These are phyloP conservation scores for Rotaria sp. DNA, from an alignment of 2,888 invertebrate species.

Conservation along the genomic window DNA sequence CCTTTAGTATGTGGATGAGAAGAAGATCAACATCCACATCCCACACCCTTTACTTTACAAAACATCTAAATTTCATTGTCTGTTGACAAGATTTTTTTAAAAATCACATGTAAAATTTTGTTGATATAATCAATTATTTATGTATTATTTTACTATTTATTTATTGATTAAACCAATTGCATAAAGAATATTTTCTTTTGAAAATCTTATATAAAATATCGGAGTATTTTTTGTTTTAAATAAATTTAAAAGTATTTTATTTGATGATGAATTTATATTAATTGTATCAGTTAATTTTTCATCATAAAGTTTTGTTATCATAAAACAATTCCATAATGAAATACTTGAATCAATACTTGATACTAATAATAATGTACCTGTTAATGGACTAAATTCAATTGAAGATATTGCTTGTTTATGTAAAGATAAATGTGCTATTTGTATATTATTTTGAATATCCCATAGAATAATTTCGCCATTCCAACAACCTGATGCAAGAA, in stretches of 20 bases:
- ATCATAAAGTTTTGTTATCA: not conserved
- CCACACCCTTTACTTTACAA: no score
- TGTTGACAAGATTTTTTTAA: no score
- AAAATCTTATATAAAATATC: not conserved
- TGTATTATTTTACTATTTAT: no score
- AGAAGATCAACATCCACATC: no score
- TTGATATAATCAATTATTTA: no score
- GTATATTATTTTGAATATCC: slow-evolving; percentile 35
- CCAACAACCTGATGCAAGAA: slow-evolving; percentile 33
- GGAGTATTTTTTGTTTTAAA: not conserved
- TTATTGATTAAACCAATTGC: not conserved
- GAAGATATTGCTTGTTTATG: slow-evolving; percentile 36
- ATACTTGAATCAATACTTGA: not conserved
- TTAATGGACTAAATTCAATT: slow-evolving; percentile 32
- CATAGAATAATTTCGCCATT: slow-evolving; percentile 33
- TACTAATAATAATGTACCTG: not conserved
- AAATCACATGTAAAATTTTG: no score
- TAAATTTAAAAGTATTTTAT: not conserved
- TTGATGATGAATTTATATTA: not conserved
- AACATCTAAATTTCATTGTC: no score
- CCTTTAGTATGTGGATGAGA: no score
- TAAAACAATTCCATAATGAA: not conserved
- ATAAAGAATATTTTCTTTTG: not conserved
- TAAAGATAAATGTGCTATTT: slow-evolving; percentile 32
- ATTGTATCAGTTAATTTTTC: not conserved